These are phyloP conservation scores for Acrocyrtus sp. DNA, from an alignment of 2,888 invertebrate species.

Conservation along the genomic window DNA sequence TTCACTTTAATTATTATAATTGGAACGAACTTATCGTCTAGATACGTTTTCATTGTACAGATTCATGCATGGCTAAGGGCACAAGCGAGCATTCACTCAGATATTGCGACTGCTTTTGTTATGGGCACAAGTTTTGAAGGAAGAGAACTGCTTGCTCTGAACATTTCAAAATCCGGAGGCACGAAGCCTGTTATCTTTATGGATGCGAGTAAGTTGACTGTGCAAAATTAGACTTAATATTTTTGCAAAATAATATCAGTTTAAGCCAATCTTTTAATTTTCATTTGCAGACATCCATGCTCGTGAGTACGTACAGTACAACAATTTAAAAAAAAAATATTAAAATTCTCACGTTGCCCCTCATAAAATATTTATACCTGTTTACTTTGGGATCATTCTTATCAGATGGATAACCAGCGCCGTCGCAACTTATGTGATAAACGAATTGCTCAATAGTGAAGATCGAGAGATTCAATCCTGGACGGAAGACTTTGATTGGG, in stretches of 20 bases:
- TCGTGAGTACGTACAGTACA: conserved; percentile 72
- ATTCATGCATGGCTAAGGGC: conserved; percentile 73
- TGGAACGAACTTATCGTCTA: background rate
- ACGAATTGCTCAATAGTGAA: conserved; percentile 75
- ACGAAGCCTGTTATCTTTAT: conserved; percentile 66
- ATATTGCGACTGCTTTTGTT: conserved; percentile 69
- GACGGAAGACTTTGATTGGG: conserved; percentile 78
- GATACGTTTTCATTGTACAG: conserved; percentile 62
- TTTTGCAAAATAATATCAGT: background rate
- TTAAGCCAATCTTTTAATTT: background rate
- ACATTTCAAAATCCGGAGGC: conserved; percentile 53
- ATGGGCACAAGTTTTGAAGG: conserved; percentile 73
- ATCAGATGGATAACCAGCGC: conserved; percentile 76
- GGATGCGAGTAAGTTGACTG: conserved; percentile 65
- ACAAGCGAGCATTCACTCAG: conserved; percentile 68
- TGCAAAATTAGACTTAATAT: too few species aligned
- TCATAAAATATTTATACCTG: background rate
- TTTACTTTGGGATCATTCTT: background rate
- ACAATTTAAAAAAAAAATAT: conserved; percentile 8
- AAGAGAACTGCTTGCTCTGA: conserved; percentile 64
- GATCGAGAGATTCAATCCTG: conserved; percentile 71
- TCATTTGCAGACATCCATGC: conserved; percentile 56
- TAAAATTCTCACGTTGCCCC: background rate
- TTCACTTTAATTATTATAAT: too few species aligned
- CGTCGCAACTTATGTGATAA: conserved; percentile 76